These are phyloP conservation scores for Theocolax elegans DNA, from an alignment of 1,140 invertebrate species.

Conservation along the genomic window DNA sequence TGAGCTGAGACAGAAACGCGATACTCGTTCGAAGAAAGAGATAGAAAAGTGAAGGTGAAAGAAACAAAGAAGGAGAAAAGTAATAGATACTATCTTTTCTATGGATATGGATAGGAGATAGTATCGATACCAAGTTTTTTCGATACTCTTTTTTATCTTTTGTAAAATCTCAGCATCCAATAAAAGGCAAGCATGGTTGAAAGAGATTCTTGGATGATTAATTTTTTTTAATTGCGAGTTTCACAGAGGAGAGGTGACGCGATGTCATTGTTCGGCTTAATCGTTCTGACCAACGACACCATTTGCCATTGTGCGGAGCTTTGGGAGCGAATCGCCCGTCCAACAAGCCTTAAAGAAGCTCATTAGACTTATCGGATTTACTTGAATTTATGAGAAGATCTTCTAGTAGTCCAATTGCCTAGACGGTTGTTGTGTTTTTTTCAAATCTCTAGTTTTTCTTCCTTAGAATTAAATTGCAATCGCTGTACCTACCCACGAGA, in stretches of 20 bases:
- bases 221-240: conserved; percentile 20
- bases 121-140: background rate
- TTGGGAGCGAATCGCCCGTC: background rate
- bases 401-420: background rate
- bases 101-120: background rate
- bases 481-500: too few species aligned
- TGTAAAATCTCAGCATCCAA: background rate
- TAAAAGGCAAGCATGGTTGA: background rate
- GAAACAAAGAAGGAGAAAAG: background rate
- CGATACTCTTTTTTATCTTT: background rate
- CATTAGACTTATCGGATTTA: conserved; percentile 31
- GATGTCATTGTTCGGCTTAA: conserved; percentile 23
- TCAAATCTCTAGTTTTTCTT: conserved; percentile 5
- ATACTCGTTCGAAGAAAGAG: background rate
- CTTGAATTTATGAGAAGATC: conserved; percentile 33
- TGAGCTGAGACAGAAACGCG: background rate
- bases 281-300: background rate
- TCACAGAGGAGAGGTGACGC: background rate
- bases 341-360: conserved; percentile 7
- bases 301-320: background rate
- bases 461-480: background rate
- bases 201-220: conserved; percentile 15
- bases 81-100: too few species aligned
- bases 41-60: background rate
- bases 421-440: conserved; percentile 17